Evolutionary conservation across 2,888 invertebrate genomes (phyloP).

Genomic region (Cecidostiba fungosa): DNA sequence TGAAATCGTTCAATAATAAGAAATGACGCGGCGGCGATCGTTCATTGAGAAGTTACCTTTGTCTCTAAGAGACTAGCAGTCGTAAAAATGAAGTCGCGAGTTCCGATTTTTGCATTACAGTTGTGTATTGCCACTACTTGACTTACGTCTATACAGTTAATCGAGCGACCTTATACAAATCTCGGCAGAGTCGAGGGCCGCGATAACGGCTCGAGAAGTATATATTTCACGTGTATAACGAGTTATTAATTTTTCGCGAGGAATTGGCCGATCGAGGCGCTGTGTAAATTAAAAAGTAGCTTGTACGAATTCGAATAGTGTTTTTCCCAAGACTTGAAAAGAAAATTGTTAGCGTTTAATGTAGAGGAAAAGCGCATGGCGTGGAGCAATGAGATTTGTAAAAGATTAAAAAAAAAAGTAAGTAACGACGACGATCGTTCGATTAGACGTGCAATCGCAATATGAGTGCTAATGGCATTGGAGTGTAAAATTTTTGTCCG

Average conservation of each 20-base stretch:
- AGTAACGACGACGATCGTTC: constrained; percentile 35
- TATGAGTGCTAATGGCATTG: constrained; percentile 51
- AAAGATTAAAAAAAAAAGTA: constrained; percentile 1
- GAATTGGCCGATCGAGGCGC: constrained; percentile 56
- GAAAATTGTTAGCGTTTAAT: constrained; percentile 47
- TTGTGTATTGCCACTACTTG: constrained; percentile 24
- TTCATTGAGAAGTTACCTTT: constrained; percentile 60
- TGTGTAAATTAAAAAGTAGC: constrained; percentile 58
- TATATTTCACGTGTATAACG: neutral
- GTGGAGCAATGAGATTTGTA: constrained; percentile 44
- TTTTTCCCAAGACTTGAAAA: constrained; percentile 41
- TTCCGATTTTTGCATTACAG: constrained; percentile 37
- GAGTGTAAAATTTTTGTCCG: constrained; percentile 54
- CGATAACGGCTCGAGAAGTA: neutral
- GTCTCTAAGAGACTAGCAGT: constrained; percentile 57
- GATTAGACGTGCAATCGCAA: constrained; percentile 62
- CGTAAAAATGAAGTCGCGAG: constrained; percentile 7
- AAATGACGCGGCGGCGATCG: constrained; percentile 27
- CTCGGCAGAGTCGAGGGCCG: constrained; percentile 7
- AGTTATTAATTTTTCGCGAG: constrained; percentile 38
- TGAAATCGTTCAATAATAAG: constrained; percentile 25
- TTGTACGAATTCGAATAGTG: constrained; percentile 47
- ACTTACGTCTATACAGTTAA: constrained; percentile 11
- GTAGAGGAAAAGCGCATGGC: neutral
- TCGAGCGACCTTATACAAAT: constrained; percentile 41